Percentiles rank a stretch among this genome's conserved stretches.
Evolutionary conservation across 2,888 invertebrate genomes (phyloP).

Genomic region (Mesorhabditis spiculigera): DNA sequence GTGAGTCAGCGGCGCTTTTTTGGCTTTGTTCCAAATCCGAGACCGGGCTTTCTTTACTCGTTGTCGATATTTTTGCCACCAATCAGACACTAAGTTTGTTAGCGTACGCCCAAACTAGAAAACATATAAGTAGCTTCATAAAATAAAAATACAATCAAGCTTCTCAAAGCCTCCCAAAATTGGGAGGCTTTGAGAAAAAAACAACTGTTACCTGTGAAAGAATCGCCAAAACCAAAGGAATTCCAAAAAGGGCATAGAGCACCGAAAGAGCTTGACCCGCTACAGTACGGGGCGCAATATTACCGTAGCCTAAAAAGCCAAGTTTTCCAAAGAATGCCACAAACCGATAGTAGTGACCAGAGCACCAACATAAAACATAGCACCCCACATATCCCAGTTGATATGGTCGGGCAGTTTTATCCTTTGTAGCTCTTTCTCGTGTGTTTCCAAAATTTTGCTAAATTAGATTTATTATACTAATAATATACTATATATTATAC

Average conservation of each 20-base stretch:
- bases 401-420: conserved; percentile 47
- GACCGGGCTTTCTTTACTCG: conserved; percentile 24
- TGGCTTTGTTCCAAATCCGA: conserved; percentile 6
- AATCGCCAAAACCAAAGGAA: conserved; percentile 84
- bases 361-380: conserved; percentile 62
- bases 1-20: background rate
- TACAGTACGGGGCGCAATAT: conserved; percentile 82
- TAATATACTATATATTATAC: background rate
- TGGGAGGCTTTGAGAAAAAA: background rate
- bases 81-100: conserved; percentile 33
- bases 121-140: too few relatives aligned
- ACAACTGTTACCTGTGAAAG: conserved; percentile 60
- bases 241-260: conserved; percentile 73
- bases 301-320: conserved; percentile 69
- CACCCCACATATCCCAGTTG: conserved; percentile 59
- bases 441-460: conserved; percentile 38
- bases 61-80: conserved; percentile 31
- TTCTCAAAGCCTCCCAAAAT: background rate
- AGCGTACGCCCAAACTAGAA: conserved; percentile 80
- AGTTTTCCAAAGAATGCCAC: too few relatives aligned
- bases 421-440: conserved; percentile 38
- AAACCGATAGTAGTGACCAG: conserved; percentile 64
- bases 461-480: conserved; percentile 8
- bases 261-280: conserved; percentile 83
- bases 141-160: background rate